Evolutionary conservation across 2,113 vertebrate genomes (phyloP), one percentile per base, ranked within the genome.

Genomic region (Bujurquina vittata): DNA sequence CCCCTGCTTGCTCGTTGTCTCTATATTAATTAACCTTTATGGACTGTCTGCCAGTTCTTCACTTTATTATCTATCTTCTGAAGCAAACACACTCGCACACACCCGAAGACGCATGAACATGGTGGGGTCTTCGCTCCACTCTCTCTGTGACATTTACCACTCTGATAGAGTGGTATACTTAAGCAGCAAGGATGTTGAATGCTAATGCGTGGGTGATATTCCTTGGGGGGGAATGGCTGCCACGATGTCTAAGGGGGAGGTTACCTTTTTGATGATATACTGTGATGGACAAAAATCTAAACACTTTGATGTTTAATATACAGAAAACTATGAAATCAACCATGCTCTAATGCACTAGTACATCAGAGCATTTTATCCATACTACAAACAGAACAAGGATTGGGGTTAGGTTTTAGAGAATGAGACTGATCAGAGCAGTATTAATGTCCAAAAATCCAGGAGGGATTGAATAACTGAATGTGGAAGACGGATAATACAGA

Each of bases 11-110:
- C 81, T 75, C 75, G 67, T 83, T 90, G 87, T 85, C 90, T 94
- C 89, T 90, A 86, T 95, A 92, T 94, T 95, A 95, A 96, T 96
- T 95, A 95, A 95, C 94, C 93, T 95, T 95, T 91, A 94, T 94
- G 93, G 90, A 92, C 94, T 94, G 90, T 91, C 91, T 92, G 89
- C 90, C 75, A 87, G 86, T 85, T 92, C 89, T 84, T 92, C 83
- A 91, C 89, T 94, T 87, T 80, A 87, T 84, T 87, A 80, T 91
- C 74, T 55, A 58, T 90, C 85, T 87, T 86, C 57, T 76, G 60
- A 29, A 72, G 65, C 65, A 72, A 72, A 81, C 75, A 76, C 52
- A 57, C 23, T 49, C 26, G 7, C 81, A 46, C 59, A 35, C 65
- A 77, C 29, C 63, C 23, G 5, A 61, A 54, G 22, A 57, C 67